Evolutionary conservation across 2,113 vertebrate species (phyloP).

Genomic region (Pseudolaguvia tuberculata): DNA sequence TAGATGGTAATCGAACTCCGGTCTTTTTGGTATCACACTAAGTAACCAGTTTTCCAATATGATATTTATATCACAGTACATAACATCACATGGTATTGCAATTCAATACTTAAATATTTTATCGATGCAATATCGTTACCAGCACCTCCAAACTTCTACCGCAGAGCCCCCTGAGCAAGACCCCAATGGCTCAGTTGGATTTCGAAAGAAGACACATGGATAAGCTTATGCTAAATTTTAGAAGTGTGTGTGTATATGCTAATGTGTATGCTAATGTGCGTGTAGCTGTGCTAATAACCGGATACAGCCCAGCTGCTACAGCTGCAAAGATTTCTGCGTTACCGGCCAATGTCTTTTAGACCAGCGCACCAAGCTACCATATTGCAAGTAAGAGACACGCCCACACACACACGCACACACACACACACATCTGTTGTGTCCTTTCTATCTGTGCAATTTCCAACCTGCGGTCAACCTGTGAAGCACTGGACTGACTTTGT

Average conservation of each 20-base stretch:
- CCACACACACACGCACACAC: not conserved
- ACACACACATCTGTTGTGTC: not conserved
- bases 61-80: too few relatives aligned
- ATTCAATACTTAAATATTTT: too few relatives aligned
- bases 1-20: too few relatives aligned
- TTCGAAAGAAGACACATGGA: too few relatives aligned
- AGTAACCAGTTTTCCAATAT: too few relatives aligned
- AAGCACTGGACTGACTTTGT: not conserved
- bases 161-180: too few relatives aligned
- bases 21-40: too few relatives aligned
- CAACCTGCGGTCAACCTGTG: not conserved
- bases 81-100: too few relatives aligned
- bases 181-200: too few relatives aligned
- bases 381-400: slow-evolving; percentile 84
- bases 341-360: slow-evolving; percentile 82
- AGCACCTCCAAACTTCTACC: too few relatives aligned
- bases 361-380: slow-evolving; percentile 71
- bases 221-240: too few relatives aligned
- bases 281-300: slow-evolving; percentile 78
- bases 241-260: not conserved
- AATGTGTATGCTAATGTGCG: not conserved
- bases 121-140: too few relatives aligned
- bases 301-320: slow-evolving; percentile 79
- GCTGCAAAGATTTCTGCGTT: slow-evolving; percentile 78
- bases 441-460: not conserved